Evolutionary conservation across 2,888 invertebrate species (phyloP), one percentile per base, ranked within the genome.

Genomic region (Rhyacophila evoluta): DNA sequence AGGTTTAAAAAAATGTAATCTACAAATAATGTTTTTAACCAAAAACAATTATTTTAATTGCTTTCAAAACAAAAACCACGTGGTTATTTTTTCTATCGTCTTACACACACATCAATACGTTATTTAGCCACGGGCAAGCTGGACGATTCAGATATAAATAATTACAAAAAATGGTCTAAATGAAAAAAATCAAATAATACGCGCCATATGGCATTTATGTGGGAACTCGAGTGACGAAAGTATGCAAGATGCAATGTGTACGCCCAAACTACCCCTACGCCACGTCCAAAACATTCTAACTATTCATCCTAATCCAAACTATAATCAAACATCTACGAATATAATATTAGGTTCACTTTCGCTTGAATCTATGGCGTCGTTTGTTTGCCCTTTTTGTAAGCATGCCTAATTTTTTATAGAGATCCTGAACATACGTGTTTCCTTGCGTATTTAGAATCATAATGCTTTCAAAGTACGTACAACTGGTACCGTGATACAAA

Each of bases 401-500:
- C 41, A 19, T 55, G 38, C 39, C 28, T 74, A 25, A 36, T 75
- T 79, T 79, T 79, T 79, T 79, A 68, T 72, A 75, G 72, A 19
- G 75, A 71, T 75, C 75, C 67, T 67, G 72, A 75, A 75, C 79
- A 79, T 79, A 75, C 75, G 79, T 69, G 79, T 79, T 79, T 79
- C 79, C 79, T 79, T 75, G 79, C 79, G 79, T 79, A 79, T 79
- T 79, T 79, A 28, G 73, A 72, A 68, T 75, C 72, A 75, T 75
- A 72, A 72, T 77, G 55, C 29, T 33, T 33, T 33, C 36, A 27
- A 19, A 19, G 39, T 71, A 76, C 69, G 77, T 75, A 79, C 79
- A 79, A 79, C 79, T 79, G 79, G 79, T 79, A 72, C 79, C 79
- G 79, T 79, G 79, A 75, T 75, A 79, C 79, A 75, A 79, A 38